phyloP scores from a whole-genome alignment of 2,113 vertebrate genomes.

The Urocynchramus pylzowi region DNA sequence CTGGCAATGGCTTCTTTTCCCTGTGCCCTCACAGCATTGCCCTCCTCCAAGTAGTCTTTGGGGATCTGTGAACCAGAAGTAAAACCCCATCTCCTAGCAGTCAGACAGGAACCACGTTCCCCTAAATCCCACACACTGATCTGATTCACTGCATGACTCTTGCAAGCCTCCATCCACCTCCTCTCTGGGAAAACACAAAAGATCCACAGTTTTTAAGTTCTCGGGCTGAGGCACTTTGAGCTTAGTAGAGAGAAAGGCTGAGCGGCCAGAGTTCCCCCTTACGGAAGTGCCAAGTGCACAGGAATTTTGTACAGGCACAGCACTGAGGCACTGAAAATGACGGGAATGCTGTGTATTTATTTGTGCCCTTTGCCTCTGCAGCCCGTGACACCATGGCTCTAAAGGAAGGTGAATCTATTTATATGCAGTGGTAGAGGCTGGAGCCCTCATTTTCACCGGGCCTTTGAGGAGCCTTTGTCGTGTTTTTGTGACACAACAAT shows the following conservation, averaged over 20 bases:
- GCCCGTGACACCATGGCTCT: fast-evolving
- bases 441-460: not conserved
- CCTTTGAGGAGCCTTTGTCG: not conserved
- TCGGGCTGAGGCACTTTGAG: not conserved
- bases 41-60: not conserved
- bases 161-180: not conserved
- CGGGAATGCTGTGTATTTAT: not conserved
- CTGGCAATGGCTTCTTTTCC: not conserved
- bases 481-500: not conserved
- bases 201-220: not conserved
- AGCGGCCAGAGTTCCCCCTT: not conserved
- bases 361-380: conserved; percentile 31
- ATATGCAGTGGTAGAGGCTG: not conserved
- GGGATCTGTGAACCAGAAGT: not conserved
- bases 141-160: not conserved
- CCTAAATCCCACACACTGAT: not conserved
- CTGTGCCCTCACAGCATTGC: not conserved
- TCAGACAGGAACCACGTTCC: not conserved
- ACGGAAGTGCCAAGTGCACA: not conserved
- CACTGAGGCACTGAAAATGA: not conserved
- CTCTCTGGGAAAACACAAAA: not conserved
- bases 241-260: not conserved
- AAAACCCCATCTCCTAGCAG: not conserved
- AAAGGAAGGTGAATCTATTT: not conserved
- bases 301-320: not conserved